These are phyloP conservation scores for Pempheris klunzingeri DNA, from an alignment of 2,797 vertebrate species.

Conservation along the genomic window DNA sequence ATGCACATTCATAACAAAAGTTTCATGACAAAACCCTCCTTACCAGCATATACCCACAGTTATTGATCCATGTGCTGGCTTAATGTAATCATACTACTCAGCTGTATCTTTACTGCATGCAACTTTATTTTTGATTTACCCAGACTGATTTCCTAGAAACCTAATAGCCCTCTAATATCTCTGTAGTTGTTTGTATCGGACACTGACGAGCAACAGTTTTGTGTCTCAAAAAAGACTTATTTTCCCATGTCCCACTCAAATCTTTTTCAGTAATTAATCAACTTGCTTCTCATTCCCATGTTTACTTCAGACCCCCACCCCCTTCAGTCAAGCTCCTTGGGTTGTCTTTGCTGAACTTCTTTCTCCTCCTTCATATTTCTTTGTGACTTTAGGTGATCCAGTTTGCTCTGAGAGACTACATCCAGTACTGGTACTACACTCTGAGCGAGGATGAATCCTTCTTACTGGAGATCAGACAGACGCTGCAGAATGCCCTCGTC, in stretches of 20 bases:
- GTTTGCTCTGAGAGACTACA: conserved; percentile 98
- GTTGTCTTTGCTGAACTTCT: background rate
- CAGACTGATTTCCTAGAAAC: background rate
- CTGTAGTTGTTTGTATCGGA: background rate
- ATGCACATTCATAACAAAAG: background rate
- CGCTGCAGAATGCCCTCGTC: conserved; percentile 96
- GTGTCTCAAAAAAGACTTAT: background rate
- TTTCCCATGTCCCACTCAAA: background rate
- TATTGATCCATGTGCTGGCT: background rate
- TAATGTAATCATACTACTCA: conserved; percentile 18
- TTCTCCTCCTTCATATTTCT: background rate
- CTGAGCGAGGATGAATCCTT: conserved; percentile 98
- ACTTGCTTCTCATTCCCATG: background rate
- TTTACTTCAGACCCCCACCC: background rate
- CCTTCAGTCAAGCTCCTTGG: background rate
- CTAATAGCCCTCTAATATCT: conserved; percentile 9
- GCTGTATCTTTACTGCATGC: background rate
- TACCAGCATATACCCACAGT: background rate
- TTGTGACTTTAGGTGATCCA: conserved; percentile 92
- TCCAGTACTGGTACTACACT: conserved; percentile 99
- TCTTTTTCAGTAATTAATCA: background rate
- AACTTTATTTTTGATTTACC: conserved; percentile 5
- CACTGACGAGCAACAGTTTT: background rate
- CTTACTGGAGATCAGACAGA: conserved; percentile 97
- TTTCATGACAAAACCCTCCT: background rate